Percentiles rank a stretch among this genome's conserved stretches.
Evolutionary conservation across 2,888 invertebrate species (phyloP).

Genomic region (Lutraria lutraria): DNA sequence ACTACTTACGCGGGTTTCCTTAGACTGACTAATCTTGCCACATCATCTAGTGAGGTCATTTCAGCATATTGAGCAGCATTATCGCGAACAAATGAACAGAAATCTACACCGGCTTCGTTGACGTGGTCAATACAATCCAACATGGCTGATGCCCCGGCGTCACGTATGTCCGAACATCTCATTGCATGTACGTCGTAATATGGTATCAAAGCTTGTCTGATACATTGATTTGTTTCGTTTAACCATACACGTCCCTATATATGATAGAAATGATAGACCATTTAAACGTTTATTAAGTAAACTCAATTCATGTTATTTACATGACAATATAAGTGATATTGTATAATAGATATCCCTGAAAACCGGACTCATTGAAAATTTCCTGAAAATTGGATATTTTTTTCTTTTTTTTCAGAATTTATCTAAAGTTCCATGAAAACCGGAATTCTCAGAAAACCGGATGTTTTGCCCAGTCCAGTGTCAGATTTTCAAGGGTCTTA

Average conservation of each 20-base stretch:
- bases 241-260: constrained; percentile 54
- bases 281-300: no score
- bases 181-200: constrained; percentile 38
- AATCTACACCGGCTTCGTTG: constrained; percentile 26
- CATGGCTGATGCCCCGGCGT: constrained; percentile 40
- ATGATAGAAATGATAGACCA: background rate
- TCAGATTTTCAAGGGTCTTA: no score
- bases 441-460: no score
- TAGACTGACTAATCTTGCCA: constrained; percentile 30
- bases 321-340: no score
- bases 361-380: no score
- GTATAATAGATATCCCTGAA: no score
- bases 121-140: constrained; percentile 20
- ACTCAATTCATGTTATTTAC: no score
- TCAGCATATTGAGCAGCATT: constrained; percentile 35
- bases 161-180: constrained; percentile 52
- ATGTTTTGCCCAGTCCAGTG: no score
- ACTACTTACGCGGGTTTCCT: constrained; percentile 37
- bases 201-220: constrained; percentile 43
- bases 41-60: constrained; percentile 31
- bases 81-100: constrained; percentile 40
- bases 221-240: constrained; percentile 48
- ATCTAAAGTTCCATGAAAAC: no score
- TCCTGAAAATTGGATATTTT: no score
- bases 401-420: no score